Percentiles rank a stretch among this genome's conserved stretches.
Evolutionary conservation across 2,888 invertebrate species (phyloP).

Genomic region (Caenorhabditis sulstoni): DNA sequence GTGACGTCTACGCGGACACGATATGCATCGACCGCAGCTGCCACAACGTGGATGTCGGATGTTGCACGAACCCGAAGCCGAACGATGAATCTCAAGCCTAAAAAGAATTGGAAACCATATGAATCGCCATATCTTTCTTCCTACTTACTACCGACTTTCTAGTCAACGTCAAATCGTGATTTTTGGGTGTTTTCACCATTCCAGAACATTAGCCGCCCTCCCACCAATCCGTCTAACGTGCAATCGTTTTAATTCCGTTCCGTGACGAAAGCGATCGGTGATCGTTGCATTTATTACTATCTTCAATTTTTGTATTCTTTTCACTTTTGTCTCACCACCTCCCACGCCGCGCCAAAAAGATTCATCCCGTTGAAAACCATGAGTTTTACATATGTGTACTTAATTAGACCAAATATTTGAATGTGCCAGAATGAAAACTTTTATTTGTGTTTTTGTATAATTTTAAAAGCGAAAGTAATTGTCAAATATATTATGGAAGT

Average conservation of each 20-base stretch:
- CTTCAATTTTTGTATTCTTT: too few relatives aligned
- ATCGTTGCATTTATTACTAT: too few relatives aligned
- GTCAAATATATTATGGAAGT: conserved; percentile 20
- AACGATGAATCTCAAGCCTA: not conserved
- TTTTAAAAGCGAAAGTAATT: conserved; percentile 14
- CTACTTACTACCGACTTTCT: not conserved
- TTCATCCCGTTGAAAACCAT: too few relatives aligned
- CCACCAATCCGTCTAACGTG: too few relatives aligned
- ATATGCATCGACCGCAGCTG: conserved; percentile 52
- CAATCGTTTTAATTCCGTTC: too few relatives aligned
- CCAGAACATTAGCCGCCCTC: not conserved
- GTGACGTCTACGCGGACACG: conserved; percentile 5
- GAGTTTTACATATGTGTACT: not conserved
- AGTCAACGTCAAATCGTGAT: conserved; percentile 8
- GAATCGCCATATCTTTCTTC: not conserved
- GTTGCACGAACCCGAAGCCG: conserved; percentile 44
- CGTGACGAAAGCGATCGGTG: too few relatives aligned
- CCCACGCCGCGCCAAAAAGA: not conserved
- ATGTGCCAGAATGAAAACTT: not conserved
- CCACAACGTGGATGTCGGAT: conserved; percentile 53
- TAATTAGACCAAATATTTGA: conserved; percentile 6
- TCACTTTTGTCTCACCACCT: not conserved
- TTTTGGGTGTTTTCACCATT: conserved; percentile 25
- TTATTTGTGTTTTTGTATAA: conserved; percentile 19
- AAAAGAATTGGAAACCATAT: too few relatives aligned